Evolutionary conservation across 2,113 vertebrate species (phyloP).

Genomic region (Prietella phreatophila): DNA sequence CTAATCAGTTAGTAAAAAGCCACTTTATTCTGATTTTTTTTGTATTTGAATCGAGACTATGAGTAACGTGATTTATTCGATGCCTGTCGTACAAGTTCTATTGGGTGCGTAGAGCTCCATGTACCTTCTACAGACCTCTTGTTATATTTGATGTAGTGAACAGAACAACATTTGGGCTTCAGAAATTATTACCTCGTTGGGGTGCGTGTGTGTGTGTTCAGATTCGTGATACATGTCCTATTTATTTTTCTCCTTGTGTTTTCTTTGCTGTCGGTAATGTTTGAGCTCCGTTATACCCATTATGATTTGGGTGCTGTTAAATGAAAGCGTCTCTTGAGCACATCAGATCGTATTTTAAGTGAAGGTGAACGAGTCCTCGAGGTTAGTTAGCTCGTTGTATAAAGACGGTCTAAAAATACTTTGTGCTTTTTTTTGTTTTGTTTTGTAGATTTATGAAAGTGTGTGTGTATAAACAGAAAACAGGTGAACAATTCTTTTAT

Average conservation of each 20-base stretch:
- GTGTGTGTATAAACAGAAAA: neutral
- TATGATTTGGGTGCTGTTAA: neutral
- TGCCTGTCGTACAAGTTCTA: too few species aligned
- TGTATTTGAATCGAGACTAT: neutral
- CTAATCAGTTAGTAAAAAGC: too few species aligned
- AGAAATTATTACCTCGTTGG: too few species aligned
- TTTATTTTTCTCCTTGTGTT: neutral
- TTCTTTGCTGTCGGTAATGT: neutral
- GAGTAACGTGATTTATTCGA: neutral
- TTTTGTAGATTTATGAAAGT: neutral
- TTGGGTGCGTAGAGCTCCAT: too few species aligned
- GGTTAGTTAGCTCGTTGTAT: neutral
- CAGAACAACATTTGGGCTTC: too few species aligned
- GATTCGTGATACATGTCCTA: too few species aligned
- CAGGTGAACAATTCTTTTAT: neutral
- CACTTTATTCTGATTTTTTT: too few species aligned
- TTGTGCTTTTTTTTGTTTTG: too few species aligned
- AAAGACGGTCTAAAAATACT: neutral
- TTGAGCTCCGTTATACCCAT: neutral
- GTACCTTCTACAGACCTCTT: neutral
- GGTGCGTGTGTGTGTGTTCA: too few species aligned
- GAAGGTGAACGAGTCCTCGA: neutral
- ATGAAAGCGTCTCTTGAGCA: too few species aligned
- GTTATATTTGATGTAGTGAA: neutral
- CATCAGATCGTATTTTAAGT: neutral